Conservation (phyloP, 2,113 vertebrate genomes). For the Rhombomys opimus region DNA sequence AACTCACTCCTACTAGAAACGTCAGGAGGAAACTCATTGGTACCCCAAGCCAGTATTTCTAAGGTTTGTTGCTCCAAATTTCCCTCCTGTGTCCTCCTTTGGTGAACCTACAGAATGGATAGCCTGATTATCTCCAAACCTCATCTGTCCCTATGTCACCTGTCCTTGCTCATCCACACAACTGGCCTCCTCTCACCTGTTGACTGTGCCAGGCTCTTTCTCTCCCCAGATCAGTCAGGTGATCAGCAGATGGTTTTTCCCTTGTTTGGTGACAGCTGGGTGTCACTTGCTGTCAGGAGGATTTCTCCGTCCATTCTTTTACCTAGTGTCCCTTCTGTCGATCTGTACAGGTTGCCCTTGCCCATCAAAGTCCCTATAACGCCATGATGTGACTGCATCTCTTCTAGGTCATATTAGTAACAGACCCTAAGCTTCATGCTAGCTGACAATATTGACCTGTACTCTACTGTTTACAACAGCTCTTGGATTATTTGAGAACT, state of each 20-base stretch:
- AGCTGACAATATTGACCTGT: neutral
- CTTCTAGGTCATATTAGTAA: too few relatives aligned
- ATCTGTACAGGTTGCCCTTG: neutral
- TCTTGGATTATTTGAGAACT: neutral
- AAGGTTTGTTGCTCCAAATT: fast-evolving
- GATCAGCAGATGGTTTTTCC: neutral
- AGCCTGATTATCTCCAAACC: neutral
- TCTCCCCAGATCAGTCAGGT: neutral
- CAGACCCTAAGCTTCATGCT: neutral
- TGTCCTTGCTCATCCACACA: neutral
- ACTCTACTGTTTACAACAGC: neutral
- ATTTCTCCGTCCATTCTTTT: neutral
- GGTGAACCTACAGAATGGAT: neutral
- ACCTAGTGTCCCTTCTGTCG: neutral
- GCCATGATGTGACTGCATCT: neutral
- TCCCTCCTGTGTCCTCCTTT: neutral
- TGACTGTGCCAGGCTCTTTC: neutral
- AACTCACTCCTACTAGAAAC: neutral
- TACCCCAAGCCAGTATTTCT: neutral
- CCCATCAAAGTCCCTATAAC: neutral
- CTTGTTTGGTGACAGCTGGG: neutral
- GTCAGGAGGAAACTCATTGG: neutral
- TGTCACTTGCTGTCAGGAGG: neutral
- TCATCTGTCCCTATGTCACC: too few relatives aligned
- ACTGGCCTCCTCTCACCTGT: neutral